Conservation (phyloP, 1,140 invertebrate species). For the Trissolcus basalis region DNA sequence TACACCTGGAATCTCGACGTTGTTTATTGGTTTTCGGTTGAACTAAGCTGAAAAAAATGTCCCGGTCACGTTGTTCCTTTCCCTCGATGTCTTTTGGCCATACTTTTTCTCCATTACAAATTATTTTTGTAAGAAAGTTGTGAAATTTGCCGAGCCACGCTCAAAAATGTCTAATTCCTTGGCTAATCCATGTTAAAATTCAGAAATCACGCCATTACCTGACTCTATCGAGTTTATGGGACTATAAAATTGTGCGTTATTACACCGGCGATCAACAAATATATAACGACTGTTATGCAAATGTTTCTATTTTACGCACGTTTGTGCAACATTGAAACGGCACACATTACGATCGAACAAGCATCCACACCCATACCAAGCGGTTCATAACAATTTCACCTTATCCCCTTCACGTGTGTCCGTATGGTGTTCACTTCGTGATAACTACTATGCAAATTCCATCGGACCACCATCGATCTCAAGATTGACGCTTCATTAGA, state of each 20-base stretch:
- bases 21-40: too few relatives aligned
- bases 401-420: slow-evolving; percentile 27
- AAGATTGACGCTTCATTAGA: slow-evolving; percentile 13
- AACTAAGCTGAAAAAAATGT: too few relatives aligned
- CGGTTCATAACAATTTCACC: slow-evolving; percentile 27
- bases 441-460: slow-evolving; percentile 64
- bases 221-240: slow-evolving; percentile 31
- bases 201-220: neutral
- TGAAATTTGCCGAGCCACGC: too few relatives aligned
- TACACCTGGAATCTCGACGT: too few relatives aligned
- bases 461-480: slow-evolving; percentile 20
- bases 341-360: slow-evolving; percentile 16
- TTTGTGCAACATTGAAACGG: slow-evolving; percentile 46
- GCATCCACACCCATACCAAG: slow-evolving; percentile 36
- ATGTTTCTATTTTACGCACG: slow-evolving; percentile 64
- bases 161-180: too few relatives aligned
- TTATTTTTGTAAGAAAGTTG: too few relatives aligned
- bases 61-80: too few relatives aligned
- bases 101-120: too few relatives aligned
- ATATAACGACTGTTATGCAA: slow-evolving; percentile 65
- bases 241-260: slow-evolving; percentile 23
- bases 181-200: too few relatives aligned
- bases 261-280: slow-evolving; percentile 66
- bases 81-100: too few relatives aligned
- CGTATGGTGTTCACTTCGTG: slow-evolving; percentile 55